Conservation (phyloP, 2,113 vertebrate genomes). For the Sinosuthora webbiana region DNA sequence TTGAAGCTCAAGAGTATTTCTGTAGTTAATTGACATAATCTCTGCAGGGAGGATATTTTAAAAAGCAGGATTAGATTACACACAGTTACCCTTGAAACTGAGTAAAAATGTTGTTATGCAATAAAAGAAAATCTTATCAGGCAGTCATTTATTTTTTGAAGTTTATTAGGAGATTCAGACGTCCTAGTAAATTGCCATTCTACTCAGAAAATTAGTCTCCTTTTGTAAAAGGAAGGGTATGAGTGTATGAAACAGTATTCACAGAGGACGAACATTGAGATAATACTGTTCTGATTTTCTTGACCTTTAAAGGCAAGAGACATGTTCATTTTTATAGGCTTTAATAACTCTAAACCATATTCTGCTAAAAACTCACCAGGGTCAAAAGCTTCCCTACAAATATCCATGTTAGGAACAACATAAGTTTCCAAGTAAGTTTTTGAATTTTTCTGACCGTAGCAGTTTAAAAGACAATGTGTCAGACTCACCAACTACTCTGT, state of each 20-base stretch:
- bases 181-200: not conserved
- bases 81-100: not conserved
- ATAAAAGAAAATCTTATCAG: not conserved
- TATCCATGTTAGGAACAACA: not conserved
- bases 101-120: not conserved
- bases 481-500: not conserved
- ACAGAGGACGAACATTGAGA: not conserved
- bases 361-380: not conserved
- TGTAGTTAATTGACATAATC: conserved; percentile 17
- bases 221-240: not conserved
- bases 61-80: not conserved
- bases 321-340: not conserved
- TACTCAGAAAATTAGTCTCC: not conserved
- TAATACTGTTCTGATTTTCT: conserved; percentile 1
- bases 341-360: not conserved
- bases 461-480: not conserved
- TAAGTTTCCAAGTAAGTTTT: not conserved
- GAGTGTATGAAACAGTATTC: not conserved
- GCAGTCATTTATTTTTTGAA: not conserved
- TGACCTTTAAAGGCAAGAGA: conserved; percentile 25
- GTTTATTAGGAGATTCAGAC: not conserved
- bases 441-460: not conserved
- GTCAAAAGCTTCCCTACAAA: not conserved
- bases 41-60: not conserved
- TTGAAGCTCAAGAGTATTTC: not conserved